Conservation (phyloP, 2,113 vertebrate genomes). For the Sigmodon hispidus region DNA sequence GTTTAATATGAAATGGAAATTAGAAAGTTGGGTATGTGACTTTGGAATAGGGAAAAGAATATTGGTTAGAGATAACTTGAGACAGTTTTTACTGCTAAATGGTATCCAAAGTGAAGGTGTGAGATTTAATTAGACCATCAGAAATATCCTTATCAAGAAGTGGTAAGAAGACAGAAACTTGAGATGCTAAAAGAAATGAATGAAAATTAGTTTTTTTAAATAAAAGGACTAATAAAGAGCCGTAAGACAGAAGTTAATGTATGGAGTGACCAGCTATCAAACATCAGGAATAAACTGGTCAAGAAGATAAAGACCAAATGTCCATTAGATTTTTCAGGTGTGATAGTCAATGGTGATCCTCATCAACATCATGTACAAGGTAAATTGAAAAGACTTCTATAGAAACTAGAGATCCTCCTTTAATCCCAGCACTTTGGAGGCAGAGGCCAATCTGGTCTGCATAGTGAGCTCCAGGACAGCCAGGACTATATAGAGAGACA, state of each 20-base stretch:
- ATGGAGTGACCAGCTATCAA: not conserved
- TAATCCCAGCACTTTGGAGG: not conserved
- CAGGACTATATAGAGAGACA: not conserved
- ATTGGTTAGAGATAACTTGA: not conserved
- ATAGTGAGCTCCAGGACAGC: not conserved
- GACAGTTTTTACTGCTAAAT: not conserved
- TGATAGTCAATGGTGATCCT: not conserved
- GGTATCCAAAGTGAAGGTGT: not conserved
- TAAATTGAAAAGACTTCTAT: slow-evolving; percentile 26
- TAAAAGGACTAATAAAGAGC: not conserved
- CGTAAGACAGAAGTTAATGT: not conserved
- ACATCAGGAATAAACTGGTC: not conserved
- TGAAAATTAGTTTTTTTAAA: not conserved
- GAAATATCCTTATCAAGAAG: slow-evolving; percentile 18
- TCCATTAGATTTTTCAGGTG: not conserved
- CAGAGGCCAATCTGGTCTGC: not conserved
- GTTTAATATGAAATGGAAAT: not conserved
- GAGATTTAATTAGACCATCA: not conserved
- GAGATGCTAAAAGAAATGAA: not conserved
- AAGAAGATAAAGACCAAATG: slow-evolving; percentile 3
- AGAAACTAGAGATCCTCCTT: not conserved
- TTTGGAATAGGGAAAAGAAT: not conserved
- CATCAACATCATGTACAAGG: not conserved
- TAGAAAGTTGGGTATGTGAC: not conserved
- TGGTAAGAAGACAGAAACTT: not conserved